These are phyloP conservation scores for Gopherus evgoodei DNA, from an alignment of 2,113 vertebrate species.

Conservation along the genomic window DNA sequence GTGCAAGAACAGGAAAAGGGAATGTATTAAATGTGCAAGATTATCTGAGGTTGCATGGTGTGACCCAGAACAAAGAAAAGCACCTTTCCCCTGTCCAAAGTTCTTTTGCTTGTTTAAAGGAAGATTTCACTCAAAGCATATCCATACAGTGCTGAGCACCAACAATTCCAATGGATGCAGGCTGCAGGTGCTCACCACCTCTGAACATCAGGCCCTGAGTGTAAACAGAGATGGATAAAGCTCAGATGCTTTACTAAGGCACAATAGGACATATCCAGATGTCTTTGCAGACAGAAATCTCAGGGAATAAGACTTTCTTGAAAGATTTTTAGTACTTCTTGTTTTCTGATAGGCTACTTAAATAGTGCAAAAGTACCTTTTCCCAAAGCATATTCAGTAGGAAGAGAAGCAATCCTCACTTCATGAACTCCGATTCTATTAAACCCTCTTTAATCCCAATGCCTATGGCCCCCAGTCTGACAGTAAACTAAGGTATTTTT, in stretches of 20 bases:
- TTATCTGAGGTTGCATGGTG: not conserved
- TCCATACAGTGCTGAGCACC: not conserved
- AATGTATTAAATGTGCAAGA: not conserved
- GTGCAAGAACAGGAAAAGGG: not conserved
- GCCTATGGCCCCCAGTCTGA: not conserved
- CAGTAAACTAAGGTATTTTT: not conserved
- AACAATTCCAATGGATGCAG: not conserved
- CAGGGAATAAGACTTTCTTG: not conserved
- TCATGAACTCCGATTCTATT: not conserved
- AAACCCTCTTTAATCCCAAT: not conserved
- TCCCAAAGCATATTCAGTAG: not conserved
- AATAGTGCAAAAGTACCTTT: not conserved
- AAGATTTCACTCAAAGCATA: not conserved
- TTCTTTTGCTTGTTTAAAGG: not conserved
- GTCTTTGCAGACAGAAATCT: not conserved
- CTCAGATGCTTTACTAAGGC: not conserved
- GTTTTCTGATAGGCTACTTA: not conserved
- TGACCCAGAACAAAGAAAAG: not conserved
- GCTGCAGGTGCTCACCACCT: not conserved
- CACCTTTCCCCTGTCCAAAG: not conserved
- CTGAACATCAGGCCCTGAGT: not conserved
- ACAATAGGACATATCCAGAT: fast-evolving
- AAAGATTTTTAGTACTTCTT: not conserved
- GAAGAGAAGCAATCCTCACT: not conserved
- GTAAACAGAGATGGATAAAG: not conserved